Percentiles rank a stretch among this genome's conserved stretches.
phyloP scores from a whole-genome alignment of 1,140 invertebrate species.

The Idris sp. region DNA sequence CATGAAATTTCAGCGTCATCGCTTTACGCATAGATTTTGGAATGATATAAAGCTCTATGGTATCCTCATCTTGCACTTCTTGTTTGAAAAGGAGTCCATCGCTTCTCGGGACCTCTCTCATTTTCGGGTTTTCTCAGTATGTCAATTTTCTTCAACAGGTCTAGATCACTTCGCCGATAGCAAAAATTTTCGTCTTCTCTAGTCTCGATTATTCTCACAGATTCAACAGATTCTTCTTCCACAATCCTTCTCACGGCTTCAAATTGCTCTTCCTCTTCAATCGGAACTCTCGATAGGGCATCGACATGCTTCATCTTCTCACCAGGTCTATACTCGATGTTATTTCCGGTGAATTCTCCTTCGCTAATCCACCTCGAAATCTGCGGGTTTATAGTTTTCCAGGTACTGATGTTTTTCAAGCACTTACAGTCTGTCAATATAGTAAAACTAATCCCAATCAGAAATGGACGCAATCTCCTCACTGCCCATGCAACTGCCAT shows the following conservation, averaged over 20 bases:
- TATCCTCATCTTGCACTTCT: not conserved
- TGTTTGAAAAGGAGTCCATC: not conserved
- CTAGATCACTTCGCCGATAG: too few relatives aligned
- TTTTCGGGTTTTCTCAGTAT: too few relatives aligned
- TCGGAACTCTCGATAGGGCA: not conserved
- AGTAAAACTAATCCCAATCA: not conserved
- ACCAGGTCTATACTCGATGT: not conserved
- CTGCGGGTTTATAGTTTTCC: not conserved
- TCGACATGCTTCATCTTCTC: not conserved
- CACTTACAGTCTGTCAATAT: not conserved
- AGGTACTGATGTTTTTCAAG: not conserved
- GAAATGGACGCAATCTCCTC: not conserved
- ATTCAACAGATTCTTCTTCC: not conserved
- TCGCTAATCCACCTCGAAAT: not conserved
- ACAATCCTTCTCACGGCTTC: not conserved
- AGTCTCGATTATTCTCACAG: too few relatives aligned
- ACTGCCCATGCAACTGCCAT: not conserved
- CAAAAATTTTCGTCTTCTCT: too few relatives aligned
- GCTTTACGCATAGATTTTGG: constrained; percentile 10
- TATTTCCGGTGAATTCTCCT: not conserved
- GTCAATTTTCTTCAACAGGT: too few relatives aligned
- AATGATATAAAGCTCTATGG: not conserved
- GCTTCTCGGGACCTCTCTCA: too few relatives aligned
- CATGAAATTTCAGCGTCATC: constrained; percentile 7
- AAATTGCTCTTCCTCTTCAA: not conserved